Conservation (phyloP, 2,797 vertebrate genomes). For the Hemitrygon akajei region DNA sequence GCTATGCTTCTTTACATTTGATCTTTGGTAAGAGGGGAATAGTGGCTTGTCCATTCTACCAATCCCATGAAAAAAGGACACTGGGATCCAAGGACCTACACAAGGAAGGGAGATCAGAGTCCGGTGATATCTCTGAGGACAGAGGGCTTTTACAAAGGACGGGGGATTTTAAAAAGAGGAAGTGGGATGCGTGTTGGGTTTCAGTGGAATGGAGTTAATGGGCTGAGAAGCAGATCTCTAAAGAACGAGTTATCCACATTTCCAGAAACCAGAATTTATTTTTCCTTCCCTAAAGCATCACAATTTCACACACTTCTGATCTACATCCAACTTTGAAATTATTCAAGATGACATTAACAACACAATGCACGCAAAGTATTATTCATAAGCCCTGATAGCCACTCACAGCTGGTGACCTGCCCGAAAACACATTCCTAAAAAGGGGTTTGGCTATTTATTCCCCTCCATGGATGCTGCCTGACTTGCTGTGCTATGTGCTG, state of each 20-base stretch:
- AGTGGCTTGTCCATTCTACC: too few relatives aligned
- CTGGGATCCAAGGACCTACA: background rate
- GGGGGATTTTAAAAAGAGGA: background rate
- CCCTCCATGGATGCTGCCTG: too few relatives aligned
- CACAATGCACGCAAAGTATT: too few relatives aligned
- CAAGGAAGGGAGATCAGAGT: background rate
- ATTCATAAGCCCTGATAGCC: too few relatives aligned
- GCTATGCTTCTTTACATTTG: too few relatives aligned
- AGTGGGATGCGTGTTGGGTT: background rate
- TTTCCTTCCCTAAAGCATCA: background rate
- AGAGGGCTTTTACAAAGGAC: background rate
- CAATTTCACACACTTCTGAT: background rate
- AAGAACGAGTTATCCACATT: background rate
- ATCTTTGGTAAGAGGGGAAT: too few relatives aligned
- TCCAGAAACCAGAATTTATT: background rate
- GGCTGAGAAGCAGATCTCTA: background rate
- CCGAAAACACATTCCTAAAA: too few relatives aligned
- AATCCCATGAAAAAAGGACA: too few relatives aligned
- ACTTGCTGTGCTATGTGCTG: too few relatives aligned
- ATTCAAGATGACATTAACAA: too few relatives aligned
- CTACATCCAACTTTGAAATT: background rate
- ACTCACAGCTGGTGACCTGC: too few relatives aligned
- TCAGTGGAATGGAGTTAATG: background rate
- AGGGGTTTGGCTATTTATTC: too few relatives aligned
- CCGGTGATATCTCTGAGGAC: background rate